A percentile compares a stretch with the other conserved stretches of the same genome.
Evolutionary conservation across 2,888 invertebrate genomes (phyloP).

Genomic region (Cataglyphis albicans): DNA sequence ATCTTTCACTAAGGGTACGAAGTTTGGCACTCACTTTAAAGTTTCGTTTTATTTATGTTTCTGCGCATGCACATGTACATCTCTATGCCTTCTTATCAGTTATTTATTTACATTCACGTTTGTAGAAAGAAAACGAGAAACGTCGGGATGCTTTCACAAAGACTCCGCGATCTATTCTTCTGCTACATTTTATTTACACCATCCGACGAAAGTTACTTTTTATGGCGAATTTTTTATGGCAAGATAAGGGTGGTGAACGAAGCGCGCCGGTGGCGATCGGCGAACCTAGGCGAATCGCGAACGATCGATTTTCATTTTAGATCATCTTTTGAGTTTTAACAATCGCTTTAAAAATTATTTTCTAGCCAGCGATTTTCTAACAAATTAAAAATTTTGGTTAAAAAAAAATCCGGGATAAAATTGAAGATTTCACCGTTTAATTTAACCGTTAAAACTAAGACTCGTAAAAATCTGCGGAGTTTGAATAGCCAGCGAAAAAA

Average conservation of each 20-base stretch:
- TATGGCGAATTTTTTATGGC: conserved; percentile 75
- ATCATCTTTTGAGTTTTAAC: background rate
- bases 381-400: background rate
- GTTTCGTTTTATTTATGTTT: conserved; percentile 38
- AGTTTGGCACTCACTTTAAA: conserved; percentile 84
- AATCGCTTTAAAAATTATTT: background rate
- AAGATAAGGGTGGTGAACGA: conserved; percentile 68
- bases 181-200: conserved; percentile 66
- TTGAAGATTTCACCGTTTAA: background rate
- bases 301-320: conserved; percentile 10
- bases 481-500: conserved; percentile 18
- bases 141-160: conserved; percentile 21
- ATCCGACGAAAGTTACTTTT: conserved; percentile 47
- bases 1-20: conserved; percentile 75
- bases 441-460: background rate
- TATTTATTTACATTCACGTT: conserved; percentile 60
- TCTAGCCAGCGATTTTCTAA: background rate
- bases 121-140: conserved; percentile 16
- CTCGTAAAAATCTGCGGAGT: background rate
- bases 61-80: background rate
- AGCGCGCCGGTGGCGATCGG: conserved; percentile 32
- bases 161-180: conserved; percentile 54
- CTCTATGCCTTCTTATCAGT: background rate
- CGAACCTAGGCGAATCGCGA: background rate
- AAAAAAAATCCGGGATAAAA: background rate